A percentile compares a stretch with the other conserved stretches of the same genome.
These are phyloP conservation scores for Meda fulgida DNA, from an alignment of 2,797 vertebrate genomes.

Conservation along the genomic window DNA sequence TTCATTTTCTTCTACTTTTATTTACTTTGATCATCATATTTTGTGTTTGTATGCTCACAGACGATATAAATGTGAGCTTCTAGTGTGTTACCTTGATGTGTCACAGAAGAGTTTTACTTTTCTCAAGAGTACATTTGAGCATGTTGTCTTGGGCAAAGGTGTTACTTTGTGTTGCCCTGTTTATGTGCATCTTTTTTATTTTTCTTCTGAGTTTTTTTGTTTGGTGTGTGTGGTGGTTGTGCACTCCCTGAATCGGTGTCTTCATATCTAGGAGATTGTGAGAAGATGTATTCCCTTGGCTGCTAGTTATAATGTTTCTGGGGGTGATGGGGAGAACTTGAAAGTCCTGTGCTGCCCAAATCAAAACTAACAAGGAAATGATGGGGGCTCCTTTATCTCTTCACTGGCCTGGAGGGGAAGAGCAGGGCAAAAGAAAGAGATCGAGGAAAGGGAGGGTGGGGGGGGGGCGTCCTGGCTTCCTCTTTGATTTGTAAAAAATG, in stretches of 20 bases:
- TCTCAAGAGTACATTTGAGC: slow-evolving; percentile 12
- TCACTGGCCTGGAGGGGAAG: slow-evolving; percentile 81
- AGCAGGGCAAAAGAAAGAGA: slow-evolving; percentile 69
- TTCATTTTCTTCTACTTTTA: background rate
- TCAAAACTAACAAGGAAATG: slow-evolving; percentile 98
- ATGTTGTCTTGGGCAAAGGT: slow-evolving; percentile 38
- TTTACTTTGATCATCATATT: background rate
- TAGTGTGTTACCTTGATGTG: slow-evolving; percentile 1
- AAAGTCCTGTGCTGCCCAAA: slow-evolving; percentile 93
- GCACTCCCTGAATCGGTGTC: slow-evolving; percentile 70
- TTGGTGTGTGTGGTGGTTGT: slow-evolving; percentile 46
- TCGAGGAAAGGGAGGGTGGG: slow-evolving; percentile 64
- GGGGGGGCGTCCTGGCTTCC: slow-evolving; percentile 78
- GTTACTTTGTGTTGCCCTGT: slow-evolving; percentile 51
- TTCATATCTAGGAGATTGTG: slow-evolving; percentile 74
- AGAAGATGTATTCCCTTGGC: slow-evolving; percentile 87
- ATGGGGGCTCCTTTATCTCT: slow-evolving; percentile 89
- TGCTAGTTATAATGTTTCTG: slow-evolving; percentile 99
- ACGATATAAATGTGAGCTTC: background rate
- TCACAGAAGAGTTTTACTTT: slow-evolving; percentile 13
- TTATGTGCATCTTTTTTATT: slow-evolving; percentile 61
- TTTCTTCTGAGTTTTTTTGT: slow-evolving; percentile 33
- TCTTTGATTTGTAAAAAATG: slow-evolving; percentile 94
- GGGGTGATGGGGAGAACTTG: slow-evolving; percentile 95
- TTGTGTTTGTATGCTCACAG: background rate